phyloP scores from a whole-genome alignment of 2,797 vertebrate species.

The Oryzias sinensis region DNA sequence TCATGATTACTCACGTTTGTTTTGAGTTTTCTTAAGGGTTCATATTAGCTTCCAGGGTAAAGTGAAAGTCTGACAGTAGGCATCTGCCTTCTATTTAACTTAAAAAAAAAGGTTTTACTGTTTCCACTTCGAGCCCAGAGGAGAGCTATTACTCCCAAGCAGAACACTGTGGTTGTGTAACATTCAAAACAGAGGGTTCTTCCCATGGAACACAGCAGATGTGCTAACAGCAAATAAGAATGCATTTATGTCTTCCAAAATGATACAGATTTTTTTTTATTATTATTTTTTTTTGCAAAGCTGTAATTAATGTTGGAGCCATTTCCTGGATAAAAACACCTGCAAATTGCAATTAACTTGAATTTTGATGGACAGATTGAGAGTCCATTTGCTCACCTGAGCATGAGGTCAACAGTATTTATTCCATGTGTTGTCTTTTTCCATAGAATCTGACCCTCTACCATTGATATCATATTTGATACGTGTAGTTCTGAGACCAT shows the following conservation, averaged over 20 bases:
- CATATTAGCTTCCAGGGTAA: constrained; percentile 4
- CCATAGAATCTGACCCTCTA: no score
- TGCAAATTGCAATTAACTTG: no score
- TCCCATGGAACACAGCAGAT: neutral
- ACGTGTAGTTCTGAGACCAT: no score
- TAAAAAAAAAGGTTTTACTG: constrained; percentile 19
- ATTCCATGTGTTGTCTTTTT: no score
- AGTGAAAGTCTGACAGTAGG: constrained; percentile 11
- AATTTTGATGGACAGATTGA: no score
- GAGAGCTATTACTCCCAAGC: constrained; percentile 10
- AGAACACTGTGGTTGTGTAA: constrained; percentile 4
- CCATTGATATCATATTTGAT: no score
- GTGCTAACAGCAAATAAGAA: neutral
- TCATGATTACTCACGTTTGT: constrained; percentile 23
- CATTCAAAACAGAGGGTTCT: constrained; percentile 12
- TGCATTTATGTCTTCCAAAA: neutral
- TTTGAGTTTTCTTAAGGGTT: constrained; percentile 11
- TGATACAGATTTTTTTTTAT: neutral
- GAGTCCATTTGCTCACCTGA: no score
- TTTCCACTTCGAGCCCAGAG: constrained; percentile 15
- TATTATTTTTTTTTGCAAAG: no score
- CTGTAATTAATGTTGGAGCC: no score
- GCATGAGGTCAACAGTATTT: no score
- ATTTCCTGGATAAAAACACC: no score
- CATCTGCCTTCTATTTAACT: constrained; percentile 51